A percentile compares a stretch with the other conserved stretches of the same genome.
phyloP scores from a whole-genome alignment of 2,888 invertebrate genomes.

The Branchinecta sandiegonensis region DNA sequence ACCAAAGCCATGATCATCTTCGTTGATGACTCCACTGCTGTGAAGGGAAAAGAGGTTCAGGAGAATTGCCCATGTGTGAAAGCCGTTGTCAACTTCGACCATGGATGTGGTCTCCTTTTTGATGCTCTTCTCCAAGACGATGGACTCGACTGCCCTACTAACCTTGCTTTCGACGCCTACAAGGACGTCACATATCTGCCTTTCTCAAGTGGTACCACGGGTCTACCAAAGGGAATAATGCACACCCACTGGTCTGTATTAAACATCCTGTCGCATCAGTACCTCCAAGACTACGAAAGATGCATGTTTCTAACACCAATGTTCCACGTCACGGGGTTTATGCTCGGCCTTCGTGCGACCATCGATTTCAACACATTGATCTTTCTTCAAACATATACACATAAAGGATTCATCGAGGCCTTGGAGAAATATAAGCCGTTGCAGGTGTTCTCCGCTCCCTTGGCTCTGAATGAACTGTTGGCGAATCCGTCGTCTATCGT shows the following conservation, averaged over 20 bases:
- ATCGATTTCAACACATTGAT: not conserved
- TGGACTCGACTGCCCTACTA: not conserved
- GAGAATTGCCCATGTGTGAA: not conserved
- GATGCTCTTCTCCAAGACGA: too few species aligned
- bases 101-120: too few species aligned
- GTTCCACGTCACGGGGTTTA: not conserved
- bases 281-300: too few species aligned
- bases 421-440: slow-evolving; percentile 9
- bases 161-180: not conserved
- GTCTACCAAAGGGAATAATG: slow-evolving; percentile 3
- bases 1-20: not conserved
- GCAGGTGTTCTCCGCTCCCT: not conserved
- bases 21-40: not conserved
- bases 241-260: not conserved
- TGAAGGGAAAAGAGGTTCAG: not conserved
- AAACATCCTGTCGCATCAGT: not conserved
- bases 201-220: not conserved
- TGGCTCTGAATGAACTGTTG: not conserved
- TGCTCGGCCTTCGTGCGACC: not conserved
- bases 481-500: not conserved
- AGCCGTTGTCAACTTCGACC: too few species aligned
- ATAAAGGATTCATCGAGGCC: not conserved
- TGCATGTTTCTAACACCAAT: not conserved
- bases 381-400: not conserved
- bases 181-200: not conserved